Evolutionary conservation across 2,113 vertebrate genomes (phyloP).

Genomic region (Takifugu flavidus): DNA sequence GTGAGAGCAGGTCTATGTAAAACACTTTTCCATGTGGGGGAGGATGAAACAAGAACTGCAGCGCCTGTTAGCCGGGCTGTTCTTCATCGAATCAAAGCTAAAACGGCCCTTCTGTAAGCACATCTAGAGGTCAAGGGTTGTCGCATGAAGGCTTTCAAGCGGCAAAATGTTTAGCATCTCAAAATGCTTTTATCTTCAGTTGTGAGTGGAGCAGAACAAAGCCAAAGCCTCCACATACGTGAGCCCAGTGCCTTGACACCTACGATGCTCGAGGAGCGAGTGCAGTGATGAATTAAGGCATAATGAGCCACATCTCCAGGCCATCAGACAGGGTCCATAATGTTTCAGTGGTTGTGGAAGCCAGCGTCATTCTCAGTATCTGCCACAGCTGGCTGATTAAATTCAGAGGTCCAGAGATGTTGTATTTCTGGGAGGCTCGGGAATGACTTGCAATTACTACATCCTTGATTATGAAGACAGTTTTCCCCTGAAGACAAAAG

Average conservation of each 20-base stretch:
- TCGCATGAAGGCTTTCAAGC: not conserved
- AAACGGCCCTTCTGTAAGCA: not conserved
- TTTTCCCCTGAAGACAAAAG: not conserved
- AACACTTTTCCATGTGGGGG: not conserved
- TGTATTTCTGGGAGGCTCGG: too few species aligned
- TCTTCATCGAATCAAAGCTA: constrained; percentile 15
- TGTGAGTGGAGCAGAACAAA: constrained; percentile 6
- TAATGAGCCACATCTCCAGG: constrained; percentile 51
- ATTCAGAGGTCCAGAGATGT: not conserved
- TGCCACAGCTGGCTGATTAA: not conserved
- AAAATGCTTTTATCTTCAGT: constrained; percentile 20
- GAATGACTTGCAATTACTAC: not conserved
- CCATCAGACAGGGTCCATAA: constrained; percentile 38
- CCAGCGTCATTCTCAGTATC: constrained; percentile 5
- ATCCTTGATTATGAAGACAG: not conserved
- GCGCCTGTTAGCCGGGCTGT: not conserved
- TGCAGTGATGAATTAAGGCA: constrained; percentile 44
- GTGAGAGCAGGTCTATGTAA: not conserved
- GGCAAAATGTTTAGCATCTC: not conserved
- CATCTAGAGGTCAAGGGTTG: constrained; percentile 5
- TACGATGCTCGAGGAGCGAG: constrained; percentile 12
- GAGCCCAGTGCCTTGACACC: constrained; percentile 8
- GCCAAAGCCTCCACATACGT: constrained; percentile 15
- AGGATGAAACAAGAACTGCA: not conserved
- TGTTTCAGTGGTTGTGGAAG: constrained; percentile 10